Percentiles rank a stretch among this genome's conserved stretches.
Evolutionary conservation across 2,888 invertebrate genomes (phyloP).

Genomic region (Anorthoa munda): DNA sequence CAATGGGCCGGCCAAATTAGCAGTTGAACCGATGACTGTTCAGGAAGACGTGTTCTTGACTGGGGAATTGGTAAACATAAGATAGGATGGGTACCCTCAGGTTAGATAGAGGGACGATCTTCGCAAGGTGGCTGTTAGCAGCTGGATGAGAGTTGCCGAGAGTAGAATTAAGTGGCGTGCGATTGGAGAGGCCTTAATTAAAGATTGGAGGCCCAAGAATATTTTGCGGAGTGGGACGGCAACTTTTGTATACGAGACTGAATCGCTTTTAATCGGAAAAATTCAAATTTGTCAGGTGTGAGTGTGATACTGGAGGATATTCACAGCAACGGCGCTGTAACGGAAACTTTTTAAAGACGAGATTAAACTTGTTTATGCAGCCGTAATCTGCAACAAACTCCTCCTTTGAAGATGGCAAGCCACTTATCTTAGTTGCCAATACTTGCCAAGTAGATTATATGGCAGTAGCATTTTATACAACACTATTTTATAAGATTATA

Average conservation of each 20-base stretch:
- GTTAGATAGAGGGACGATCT: too few relatives aligned
- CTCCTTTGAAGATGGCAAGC: not conserved
- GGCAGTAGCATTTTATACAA: not conserved
- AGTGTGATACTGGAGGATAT: not conserved
- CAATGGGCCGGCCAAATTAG: too few relatives aligned
- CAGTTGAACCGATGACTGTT: too few relatives aligned
- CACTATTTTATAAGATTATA: not conserved
- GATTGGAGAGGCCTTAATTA: not conserved
- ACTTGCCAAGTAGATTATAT: slow-evolving; percentile 8
- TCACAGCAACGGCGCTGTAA: not conserved
- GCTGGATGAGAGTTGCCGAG: too few relatives aligned
- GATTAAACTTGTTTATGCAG: slow-evolving; percentile 20
- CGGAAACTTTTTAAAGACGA: slow-evolving; percentile 22
- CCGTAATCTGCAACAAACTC: slow-evolving; percentile 21
- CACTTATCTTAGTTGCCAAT: slow-evolving; percentile 22
- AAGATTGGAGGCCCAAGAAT: too few relatives aligned
- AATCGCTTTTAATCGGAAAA: not conserved
- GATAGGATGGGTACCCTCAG: too few relatives aligned
- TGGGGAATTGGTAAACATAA: too few relatives aligned
- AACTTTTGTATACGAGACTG: not conserved
- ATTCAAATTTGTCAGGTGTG: slow-evolving; percentile 15
- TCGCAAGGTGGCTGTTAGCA: too few relatives aligned
- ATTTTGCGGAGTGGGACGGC: not conserved
- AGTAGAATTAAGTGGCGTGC: too few relatives aligned
- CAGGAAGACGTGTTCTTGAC: too few relatives aligned